These are phyloP conservation scores for Napeogenes inachia DNA, from an alignment of 2,888 invertebrate genomes.

Conservation along the genomic window DNA sequence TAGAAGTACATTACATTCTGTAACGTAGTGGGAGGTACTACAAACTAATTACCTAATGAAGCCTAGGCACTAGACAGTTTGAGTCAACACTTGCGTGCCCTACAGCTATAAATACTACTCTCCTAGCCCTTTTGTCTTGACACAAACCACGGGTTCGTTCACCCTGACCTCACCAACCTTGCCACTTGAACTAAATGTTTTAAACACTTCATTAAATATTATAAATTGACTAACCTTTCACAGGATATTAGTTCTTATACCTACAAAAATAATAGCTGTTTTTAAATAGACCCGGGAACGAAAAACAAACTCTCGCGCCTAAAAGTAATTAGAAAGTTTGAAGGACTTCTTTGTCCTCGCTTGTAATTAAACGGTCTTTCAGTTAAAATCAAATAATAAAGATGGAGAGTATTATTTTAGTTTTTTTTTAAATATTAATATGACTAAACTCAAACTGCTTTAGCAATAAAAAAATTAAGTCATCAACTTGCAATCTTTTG, in stretches of 20 bases:
- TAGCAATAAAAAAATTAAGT: too few relatives aligned
- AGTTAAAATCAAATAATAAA: too few relatives aligned
- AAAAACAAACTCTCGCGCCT: constrained; percentile 47
- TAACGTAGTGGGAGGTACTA: constrained; percentile 33
- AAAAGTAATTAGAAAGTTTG: constrained; percentile 61
- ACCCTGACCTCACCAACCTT: constrained; percentile 66
- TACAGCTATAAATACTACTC: constrained; percentile 42
- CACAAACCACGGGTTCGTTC: constrained; percentile 46
- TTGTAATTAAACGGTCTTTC: constrained; percentile 24
- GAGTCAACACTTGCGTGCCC: constrained; percentile 47
- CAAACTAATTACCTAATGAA: constrained; percentile 37
- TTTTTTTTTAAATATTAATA: too few relatives aligned
- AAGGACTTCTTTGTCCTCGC: constrained; percentile 54
- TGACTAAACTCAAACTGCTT: too few relatives aligned
- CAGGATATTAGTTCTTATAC: constrained; percentile 17
- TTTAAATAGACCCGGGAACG: constrained; percentile 25
- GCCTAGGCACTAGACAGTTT: constrained; percentile 36
- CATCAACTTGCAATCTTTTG: too few relatives aligned
- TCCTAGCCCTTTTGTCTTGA: constrained; percentile 36
- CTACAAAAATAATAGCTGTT: constrained; percentile 6
- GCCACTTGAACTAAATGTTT: constrained; percentile 46
- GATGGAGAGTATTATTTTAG: too few relatives aligned
- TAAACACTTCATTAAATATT: constrained; percentile 56
- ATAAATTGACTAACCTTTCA: constrained; percentile 45
- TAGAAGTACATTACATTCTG: too few relatives aligned